Percentiles rank a stretch among this genome's conserved stretches.
Conservation (phyloP, 2,113 vertebrate genomes). For the Eurypyga helias region DNA sequence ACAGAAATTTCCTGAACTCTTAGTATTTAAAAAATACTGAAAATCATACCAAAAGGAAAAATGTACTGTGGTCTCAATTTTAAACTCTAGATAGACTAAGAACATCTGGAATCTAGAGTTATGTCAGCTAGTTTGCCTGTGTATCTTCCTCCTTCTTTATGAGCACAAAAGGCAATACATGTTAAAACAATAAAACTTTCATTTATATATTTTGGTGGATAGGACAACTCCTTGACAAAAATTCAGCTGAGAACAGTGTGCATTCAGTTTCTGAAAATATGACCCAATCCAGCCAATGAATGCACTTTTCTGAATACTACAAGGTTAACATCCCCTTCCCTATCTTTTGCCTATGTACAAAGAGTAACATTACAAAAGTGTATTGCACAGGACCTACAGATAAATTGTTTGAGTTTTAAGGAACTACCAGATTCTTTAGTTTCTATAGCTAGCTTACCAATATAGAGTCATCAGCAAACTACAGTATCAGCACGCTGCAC, state of each 20-base stretch:
- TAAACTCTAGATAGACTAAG: background rate
- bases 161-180: background rate
- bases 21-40: background rate
- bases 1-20: background rate
- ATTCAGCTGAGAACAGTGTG: background rate
- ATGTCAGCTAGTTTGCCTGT: background rate
- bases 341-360: background rate
- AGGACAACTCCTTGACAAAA: background rate
- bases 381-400: background rate
- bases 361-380: background rate
- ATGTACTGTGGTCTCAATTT: background rate
- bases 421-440: background rate
- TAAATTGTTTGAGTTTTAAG: background rate
- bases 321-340: background rate
- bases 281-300: background rate
- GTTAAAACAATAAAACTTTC: background rate
- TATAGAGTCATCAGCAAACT: background rate
- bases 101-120: background rate
- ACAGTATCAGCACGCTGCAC: background rate
- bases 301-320: background rate
- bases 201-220: background rate
- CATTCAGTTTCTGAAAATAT: background rate
- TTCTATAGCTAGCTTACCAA: background rate
- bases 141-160: background rate
- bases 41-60: background rate